These are phyloP conservation scores for Capitella teleta DNA, from an alignment of 1,140 invertebrate species.

Conservation along the genomic window DNA sequence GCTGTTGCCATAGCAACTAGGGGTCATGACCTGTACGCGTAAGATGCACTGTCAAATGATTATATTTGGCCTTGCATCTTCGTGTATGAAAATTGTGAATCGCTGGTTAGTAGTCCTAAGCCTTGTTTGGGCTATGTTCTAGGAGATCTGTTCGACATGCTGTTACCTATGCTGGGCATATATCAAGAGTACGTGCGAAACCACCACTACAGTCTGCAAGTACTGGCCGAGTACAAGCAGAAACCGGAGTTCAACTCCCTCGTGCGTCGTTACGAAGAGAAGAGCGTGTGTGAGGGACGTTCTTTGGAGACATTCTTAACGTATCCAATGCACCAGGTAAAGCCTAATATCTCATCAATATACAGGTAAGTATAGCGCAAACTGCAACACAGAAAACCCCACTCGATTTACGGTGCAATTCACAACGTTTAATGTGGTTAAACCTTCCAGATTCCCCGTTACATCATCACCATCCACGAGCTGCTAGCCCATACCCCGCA, in stretches of 20 bases:
- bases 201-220: slow-evolving; percentile 85
- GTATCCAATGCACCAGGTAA: slow-evolving; percentile 90
- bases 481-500: slow-evolving; percentile 82
- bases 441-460: slow-evolving; percentile 70
- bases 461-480: slow-evolving; percentile 85
- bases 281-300: slow-evolving; percentile 70
- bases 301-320: slow-evolving; percentile 82
- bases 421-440: no score
- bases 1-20: no score
- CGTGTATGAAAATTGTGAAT: background rate
- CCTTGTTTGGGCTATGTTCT: slow-evolving; percentile 19
- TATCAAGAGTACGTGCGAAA: slow-evolving; percentile 91
- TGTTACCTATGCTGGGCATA: slow-evolving; percentile 83
- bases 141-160: slow-evolving; percentile 89
- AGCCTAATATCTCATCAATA: no score
- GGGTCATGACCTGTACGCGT: no score
- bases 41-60: no score
- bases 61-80: no score
- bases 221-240: slow-evolving; percentile 87
- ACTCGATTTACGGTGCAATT: no score
- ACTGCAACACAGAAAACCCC: no score
- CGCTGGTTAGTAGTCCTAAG: background rate
- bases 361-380: no score
- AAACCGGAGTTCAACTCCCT: slow-evolving; percentile 61
- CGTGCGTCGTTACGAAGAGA: slow-evolving; percentile 72